Conservation (phyloP, 2,113 vertebrate genomes). For the Dendropsophus ebraccatus region DNA sequence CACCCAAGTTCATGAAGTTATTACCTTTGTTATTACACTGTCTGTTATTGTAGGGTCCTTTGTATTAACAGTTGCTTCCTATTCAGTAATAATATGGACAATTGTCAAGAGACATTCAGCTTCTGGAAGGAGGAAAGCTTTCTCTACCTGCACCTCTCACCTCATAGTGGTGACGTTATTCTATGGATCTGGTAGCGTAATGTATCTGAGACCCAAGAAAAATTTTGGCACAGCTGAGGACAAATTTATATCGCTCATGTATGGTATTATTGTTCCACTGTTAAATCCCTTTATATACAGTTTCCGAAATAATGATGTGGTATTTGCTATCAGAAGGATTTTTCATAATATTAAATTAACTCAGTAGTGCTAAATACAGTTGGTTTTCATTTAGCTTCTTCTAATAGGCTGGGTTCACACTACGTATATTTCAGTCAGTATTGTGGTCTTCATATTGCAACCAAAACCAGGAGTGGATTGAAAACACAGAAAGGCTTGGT, state of each 20-base stretch:
- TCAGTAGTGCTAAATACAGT: neutral
- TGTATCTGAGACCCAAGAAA: slow-evolving; percentile 3
- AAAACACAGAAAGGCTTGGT: too few species aligned
- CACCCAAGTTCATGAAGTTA: neutral
- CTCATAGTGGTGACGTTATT: neutral
- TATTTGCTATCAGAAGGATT: neutral
- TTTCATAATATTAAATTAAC: neutral
- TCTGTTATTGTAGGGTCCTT: slow-evolving; percentile 6
- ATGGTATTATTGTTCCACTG: neutral
- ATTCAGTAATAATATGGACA: neutral
- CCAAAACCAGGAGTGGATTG: too few species aligned
- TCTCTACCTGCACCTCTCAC: slow-evolving; percentile 13
- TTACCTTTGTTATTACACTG: neutral
- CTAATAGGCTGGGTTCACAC: too few species aligned
- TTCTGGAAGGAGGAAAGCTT: neutral
- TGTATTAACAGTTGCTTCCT: neutral
- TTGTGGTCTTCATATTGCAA: too few species aligned
- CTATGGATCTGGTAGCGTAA: neutral
- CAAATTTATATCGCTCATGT: neutral
- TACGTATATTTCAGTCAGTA: too few species aligned
- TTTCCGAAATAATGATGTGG: slow-evolving; percentile 4
- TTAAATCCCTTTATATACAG: slow-evolving; percentile 21
- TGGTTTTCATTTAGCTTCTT: neutral
- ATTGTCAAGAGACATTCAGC: neutral
- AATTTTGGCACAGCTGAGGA: neutral